These are phyloP conservation scores for Sapajus apella DNA, from an alignment of 2,113 vertebrate genomes.

Conservation along the genomic window DNA sequence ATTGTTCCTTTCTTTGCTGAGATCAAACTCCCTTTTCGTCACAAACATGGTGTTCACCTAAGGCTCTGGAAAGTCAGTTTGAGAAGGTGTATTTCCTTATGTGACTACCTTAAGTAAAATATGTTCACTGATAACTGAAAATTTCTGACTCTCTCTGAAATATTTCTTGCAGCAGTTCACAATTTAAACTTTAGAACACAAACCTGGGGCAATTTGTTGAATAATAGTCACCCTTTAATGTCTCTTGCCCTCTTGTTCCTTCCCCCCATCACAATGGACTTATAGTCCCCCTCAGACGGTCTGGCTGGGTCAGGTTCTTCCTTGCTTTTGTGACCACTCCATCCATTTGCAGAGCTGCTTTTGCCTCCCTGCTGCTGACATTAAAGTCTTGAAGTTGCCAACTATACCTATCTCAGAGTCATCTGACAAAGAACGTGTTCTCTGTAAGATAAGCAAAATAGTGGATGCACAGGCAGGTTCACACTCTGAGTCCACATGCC, in stretches of 20 bases:
- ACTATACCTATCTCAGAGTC: background rate
- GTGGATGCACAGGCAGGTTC: background rate
- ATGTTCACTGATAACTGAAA: background rate
- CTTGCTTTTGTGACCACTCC: background rate
- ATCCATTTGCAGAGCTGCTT: background rate
- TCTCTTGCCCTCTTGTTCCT: background rate
- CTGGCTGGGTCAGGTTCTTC: background rate
- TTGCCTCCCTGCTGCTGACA: background rate
- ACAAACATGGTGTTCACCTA: background rate
- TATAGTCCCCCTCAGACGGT: rapidly evolving
- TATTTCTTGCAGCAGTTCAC: background rate
- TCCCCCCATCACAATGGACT: background rate
- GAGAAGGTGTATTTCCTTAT: background rate
- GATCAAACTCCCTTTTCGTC: background rate
- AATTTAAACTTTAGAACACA: background rate
- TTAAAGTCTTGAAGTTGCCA: background rate
- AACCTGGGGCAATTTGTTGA: background rate
- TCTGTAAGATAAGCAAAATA: background rate
- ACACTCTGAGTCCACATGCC: background rate
- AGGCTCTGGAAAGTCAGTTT: background rate
- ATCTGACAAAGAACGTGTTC: background rate
- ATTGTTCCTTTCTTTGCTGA: background rate
- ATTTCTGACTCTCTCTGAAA: background rate
- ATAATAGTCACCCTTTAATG: background rate
- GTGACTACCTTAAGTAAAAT: background rate